A percentile compares a stretch with the other conserved stretches of the same genome.
These are phyloP conservation scores for Chaetodon trifasciatus DNA, from an alignment of 2,797 vertebrate species.

Conservation along the genomic window DNA sequence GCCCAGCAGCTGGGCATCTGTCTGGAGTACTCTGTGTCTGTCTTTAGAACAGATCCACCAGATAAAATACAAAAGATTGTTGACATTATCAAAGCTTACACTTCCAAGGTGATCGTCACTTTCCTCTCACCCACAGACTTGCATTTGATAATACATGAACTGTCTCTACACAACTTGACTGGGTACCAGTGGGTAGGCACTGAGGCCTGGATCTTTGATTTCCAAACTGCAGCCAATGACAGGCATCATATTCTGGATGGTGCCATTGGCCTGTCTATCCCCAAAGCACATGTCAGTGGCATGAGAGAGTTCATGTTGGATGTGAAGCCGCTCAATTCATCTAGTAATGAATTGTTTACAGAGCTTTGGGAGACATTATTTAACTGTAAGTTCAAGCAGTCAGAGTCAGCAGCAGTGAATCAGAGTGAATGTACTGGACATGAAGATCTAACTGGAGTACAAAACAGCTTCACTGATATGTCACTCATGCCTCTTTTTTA, in stretches of 20 bases:
- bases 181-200: not conserved
- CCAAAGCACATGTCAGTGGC: not conserved
- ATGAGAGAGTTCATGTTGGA: conserved; percentile 8
- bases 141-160: not conserved
- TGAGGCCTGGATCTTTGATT: not conserved
- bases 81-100: not conserved
- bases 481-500: conserved; percentile 70
- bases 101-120: not conserved
- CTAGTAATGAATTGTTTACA: not conserved
- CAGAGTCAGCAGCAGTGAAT: not conserved
- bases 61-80: not conserved
- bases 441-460: conserved; percentile 24
- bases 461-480: conserved; percentile 73
- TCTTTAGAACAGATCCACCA: not conserved
- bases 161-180: not conserved
- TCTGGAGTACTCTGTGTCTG: not conserved
- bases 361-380: conserved; percentile 73
- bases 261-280: conserved; percentile 1
- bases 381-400: conserved; percentile 59
- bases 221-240: not conserved
- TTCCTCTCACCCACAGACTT: not conserved
- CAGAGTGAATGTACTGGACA: conserved; percentile 1
- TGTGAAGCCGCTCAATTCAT: not conserved
- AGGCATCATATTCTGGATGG: not conserved
- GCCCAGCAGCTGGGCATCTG: not conserved